Evolutionary conservation across 2,113 vertebrate species (phyloP).

Genomic region (Syrmaticus mikado): DNA sequence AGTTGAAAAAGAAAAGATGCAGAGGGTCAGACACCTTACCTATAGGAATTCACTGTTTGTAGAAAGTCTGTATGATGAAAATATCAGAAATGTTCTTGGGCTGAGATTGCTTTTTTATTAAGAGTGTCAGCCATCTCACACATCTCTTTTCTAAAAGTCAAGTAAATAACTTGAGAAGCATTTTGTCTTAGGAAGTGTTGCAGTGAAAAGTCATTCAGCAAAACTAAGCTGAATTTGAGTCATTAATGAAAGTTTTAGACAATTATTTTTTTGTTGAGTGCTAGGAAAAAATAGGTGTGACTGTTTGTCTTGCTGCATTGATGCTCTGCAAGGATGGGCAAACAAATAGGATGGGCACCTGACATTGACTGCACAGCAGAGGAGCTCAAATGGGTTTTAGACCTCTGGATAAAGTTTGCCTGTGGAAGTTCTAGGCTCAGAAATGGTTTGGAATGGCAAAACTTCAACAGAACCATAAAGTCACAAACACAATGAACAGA

Average conservation of each 20-base stretch:
- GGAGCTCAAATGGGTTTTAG: not conserved
- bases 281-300: not conserved
- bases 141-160: not conserved
- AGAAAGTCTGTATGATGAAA: not conserved
- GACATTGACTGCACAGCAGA: not conserved
- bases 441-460: not conserved
- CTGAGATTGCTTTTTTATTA: not conserved
- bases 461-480: not conserved
- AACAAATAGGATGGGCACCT: not conserved
- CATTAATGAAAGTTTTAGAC: not conserved
- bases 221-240: not conserved
- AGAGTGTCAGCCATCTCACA: not conserved
- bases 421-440: not conserved
- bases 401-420: not conserved
- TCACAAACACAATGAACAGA: not conserved
- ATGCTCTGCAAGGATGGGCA: not conserved
- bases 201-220: slow-evolving; percentile 1
- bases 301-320: not conserved
- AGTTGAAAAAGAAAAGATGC: not conserved
- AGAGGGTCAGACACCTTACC: not conserved
- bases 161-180: not conserved
- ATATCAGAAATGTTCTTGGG: not conserved
- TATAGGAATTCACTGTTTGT: not conserved
- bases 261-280: not conserved
- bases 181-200: slow-evolving; percentile 1